phyloP scores from a whole-genome alignment of 2,888 invertebrate genomes.

The Balanococcus diminutus region DNA sequence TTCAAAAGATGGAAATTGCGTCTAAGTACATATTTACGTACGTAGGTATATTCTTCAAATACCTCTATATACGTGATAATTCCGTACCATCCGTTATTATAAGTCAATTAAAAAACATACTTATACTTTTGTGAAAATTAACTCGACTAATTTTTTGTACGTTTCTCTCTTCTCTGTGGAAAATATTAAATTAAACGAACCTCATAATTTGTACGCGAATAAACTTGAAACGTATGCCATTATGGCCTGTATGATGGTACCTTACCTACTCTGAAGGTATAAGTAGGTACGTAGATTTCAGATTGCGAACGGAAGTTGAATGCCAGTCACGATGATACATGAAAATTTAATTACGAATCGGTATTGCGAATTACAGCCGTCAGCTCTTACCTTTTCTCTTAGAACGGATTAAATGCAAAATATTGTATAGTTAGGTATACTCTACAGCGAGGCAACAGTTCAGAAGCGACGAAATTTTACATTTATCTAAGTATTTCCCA shows the following conservation, averaged over 20 bases:
- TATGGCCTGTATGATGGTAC: background rate
- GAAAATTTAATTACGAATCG: conserved; percentile 40
- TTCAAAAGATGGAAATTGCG: background rate
- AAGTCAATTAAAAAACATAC: background rate
- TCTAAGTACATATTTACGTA: background rate
- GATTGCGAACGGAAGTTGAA: conserved; percentile 8
- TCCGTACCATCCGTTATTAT: conserved; percentile 25
- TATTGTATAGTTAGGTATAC: too few species aligned
- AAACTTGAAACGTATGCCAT: too few species aligned
- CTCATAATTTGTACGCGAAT: too few species aligned
- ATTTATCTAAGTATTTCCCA: background rate
- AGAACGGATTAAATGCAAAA: background rate
- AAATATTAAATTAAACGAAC: background rate
- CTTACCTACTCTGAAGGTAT: background rate
- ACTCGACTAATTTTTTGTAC: background rate
- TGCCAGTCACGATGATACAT: background rate
- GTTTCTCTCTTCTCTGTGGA: background rate
- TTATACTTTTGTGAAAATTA: background rate
- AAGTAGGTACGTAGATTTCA: background rate
- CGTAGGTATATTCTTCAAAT: background rate
- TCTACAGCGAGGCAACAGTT: background rate
- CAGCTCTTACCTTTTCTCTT: background rate
- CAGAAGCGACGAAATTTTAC: background rate
- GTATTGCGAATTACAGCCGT: background rate
- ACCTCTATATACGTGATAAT: conserved; percentile 19